Base-by-base conservation (phyloP, 2,888 invertebrate species). In the Lycocerus yunnanus region DNA sequence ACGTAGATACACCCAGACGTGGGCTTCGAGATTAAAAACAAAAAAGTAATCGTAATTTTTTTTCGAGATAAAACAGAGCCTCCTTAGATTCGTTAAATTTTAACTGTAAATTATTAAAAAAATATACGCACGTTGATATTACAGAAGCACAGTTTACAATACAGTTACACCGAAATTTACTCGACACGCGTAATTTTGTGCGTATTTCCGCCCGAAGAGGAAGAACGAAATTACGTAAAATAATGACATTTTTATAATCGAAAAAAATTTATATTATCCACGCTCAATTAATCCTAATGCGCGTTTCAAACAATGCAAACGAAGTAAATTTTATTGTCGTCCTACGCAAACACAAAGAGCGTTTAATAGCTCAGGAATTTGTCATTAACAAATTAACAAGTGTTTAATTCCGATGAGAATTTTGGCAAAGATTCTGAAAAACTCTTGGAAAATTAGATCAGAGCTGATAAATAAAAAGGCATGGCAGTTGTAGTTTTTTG, bases 301-400 rank as follows among this genome's bases (percentile, higher is more conserved):
- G 43, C n/a, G 43, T 8, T 43, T 24, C 69, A 73, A 70, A 70
- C 70, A 74, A 74, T 67, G 70, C 63, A 74, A 74, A 74, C 70
- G 69, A 74, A 71, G 71, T 71, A 71, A 69, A 74, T 74, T 74
- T 74, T 74, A 74, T 68, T 68, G 69, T 71, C 74, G 59, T 74
- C 75, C 75, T 70, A 75, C 75, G 68, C 72, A 58, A n/a, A 43
- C 24, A 67, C 68, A 63, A 70, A 71, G 67, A 66, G 70, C 70
- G 74, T 65, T 69, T 68, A 68, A 67, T 61, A 58, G 68, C 14
- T 16, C 43, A n/a, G n/a, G 43, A 43, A 43, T 43, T 43, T 43
- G 71, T 69, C 75, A 70, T 70, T 73, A 75, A 71, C 72, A 73
- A 75, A 73, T 75, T 75, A 76, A 76, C 68, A 76, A 74, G 74